Evolutionary conservation across 2,888 invertebrate genomes (phyloP), one percentile per base, ranked within the genome.

Genomic region (Heliconius ethilla): DNA sequence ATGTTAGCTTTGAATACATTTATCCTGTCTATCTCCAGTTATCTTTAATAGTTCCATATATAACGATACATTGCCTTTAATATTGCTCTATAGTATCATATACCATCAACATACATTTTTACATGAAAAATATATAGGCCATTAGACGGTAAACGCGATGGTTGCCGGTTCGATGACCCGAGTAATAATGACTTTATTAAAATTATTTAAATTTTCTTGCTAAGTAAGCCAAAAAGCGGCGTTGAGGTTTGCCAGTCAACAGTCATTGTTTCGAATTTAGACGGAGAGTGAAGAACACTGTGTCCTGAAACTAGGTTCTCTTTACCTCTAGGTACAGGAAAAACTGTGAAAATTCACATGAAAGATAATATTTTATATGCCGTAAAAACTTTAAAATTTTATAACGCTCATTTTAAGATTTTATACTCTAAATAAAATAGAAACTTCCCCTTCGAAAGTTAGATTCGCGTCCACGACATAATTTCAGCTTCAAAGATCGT

Each of bases 401-500:
- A 37, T 37, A 67, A 67, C 11, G n/a, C 3, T 15, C 33, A 13
- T 25, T 69, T 25, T 25, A 22, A 67, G 37, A 67, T 67, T 67
- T 37, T n/a, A 13, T 51, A n/a, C 10, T 59, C 22, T 40, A 29
- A 33, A 70, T 29, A 70, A 55, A 33, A 27, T 7, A n/a, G 13
- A 33, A 55, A 72, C n/a, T 55, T 72, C 27, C 55, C 27, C 29
- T 29, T n/a, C 29, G 33, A 10, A 70, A 55, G n/a, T 70, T 70
- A 70, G 29, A 55, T 55, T 73, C 59, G 37, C 63, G 59, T 73
- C 27, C 40, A 29, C 45, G 74, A 25, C 22, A 63, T 75, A 67
- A 75, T 75, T 75, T 67, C 29, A 29, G 75, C 66, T 27, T 75
- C 75, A 75, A 75, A 75, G 66, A 75, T 73, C 73, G 73, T 40